These are phyloP conservation scores for Sakesphorus luctuosus DNA, from an alignment of 2,113 vertebrate species.

Conservation along the genomic window DNA sequence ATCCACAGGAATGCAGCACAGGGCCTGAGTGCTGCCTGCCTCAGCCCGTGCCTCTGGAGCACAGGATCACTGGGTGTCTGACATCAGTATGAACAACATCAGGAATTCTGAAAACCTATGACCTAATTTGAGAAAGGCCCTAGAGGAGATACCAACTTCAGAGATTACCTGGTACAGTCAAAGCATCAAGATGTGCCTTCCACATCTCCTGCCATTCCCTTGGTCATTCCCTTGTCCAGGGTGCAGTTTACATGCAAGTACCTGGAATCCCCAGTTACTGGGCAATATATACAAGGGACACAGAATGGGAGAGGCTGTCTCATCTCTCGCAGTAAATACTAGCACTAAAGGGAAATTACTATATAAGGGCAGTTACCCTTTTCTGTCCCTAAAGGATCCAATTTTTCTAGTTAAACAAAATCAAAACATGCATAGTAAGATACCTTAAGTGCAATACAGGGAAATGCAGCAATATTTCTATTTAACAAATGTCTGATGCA, in stretches of 20 bases:
- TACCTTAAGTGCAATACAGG: background rate
- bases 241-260: rapidly evolving
- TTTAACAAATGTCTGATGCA: background rate
- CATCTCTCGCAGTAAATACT: background rate
- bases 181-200: background rate
- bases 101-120: background rate
- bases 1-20: background rate
- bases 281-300: background rate
- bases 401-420: background rate
- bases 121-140: background rate
- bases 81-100: background rate
- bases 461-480: background rate
- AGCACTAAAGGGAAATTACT: background rate
- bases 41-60: background rate
- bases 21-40: background rate
- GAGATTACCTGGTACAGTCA: background rate
- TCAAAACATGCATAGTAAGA: background rate
- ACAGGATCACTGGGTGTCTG: background rate
- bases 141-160: background rate
- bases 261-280: background rate
- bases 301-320: background rate
- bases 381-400: background rate
- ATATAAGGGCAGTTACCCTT: background rate
- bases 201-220: background rate
- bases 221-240: background rate